Percentiles rank a stretch among this genome's conserved stretches.
phyloP scores from a whole-genome alignment of 37 sponge, comb jelly and placozoan genomes.

The Beroe ovata region DNA sequence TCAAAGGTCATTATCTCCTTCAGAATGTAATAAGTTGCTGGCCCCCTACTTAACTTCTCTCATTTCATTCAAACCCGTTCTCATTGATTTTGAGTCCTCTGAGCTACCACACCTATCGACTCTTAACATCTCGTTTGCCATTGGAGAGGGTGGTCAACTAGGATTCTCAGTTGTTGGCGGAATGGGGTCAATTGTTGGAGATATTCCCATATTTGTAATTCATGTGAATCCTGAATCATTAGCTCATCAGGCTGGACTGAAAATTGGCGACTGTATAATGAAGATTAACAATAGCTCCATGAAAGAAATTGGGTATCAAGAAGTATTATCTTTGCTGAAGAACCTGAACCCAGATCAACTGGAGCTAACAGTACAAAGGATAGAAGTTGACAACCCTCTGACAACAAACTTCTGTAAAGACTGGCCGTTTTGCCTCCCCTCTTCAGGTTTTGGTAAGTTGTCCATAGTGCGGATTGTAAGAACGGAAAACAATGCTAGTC shows the following conservation, averaged over 20 bases:
- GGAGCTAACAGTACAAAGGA: constrained; percentile 11
- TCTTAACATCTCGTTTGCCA: constrained; percentile 6
- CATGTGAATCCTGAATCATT: constrained; percentile 11
- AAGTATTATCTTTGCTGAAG: constrained; percentile 32
- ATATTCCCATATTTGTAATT: constrained; percentile 44
- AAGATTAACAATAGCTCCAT: constrained; percentile 15
- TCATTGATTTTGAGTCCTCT: constrained; percentile 23
- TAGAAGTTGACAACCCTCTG: constrained; percentile 43
- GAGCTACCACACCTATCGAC: constrained; percentile 23
- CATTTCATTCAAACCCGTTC: constrained; percentile 50
- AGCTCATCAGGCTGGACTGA: constrained; percentile 35
- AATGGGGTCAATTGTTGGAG: constrained; percentile 41
- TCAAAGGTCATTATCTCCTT: constrained; percentile 18
- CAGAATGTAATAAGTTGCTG: constrained; percentile 12
- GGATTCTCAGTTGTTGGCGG: constrained; percentile 66
- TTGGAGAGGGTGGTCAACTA: background rate
- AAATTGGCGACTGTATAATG: constrained; percentile 21
- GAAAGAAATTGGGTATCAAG: background rate
- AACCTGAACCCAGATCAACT: constrained; percentile 61
- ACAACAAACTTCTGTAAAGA: constrained; percentile 58
- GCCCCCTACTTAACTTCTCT: constrained; percentile 54
- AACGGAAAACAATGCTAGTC: background rate
- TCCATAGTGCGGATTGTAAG: constrained; percentile 22
- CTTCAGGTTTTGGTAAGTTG: constrained; percentile 39
- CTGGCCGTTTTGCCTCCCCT: constrained; percentile 49